A percentile compares a stretch with the other conserved stretches of the same genome.
Evolutionary conservation across 2,113 vertebrate genomes (phyloP).

Genomic region (Spea bombifrons): DNA sequence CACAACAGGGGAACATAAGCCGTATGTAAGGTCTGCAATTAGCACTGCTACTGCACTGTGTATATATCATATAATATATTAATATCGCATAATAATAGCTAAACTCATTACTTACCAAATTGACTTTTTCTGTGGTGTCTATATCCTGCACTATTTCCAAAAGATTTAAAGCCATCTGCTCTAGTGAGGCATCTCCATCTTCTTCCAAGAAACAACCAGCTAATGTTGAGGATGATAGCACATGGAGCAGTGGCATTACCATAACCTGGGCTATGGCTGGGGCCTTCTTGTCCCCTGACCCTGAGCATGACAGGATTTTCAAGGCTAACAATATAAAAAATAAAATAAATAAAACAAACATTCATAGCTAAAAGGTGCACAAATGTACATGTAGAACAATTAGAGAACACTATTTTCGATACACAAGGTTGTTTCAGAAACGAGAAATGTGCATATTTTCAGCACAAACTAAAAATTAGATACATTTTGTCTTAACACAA

Average conservation of each 20-base stretch:
- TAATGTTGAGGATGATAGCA: conserved; percentile 73
- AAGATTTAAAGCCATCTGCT: conserved; percentile 70
- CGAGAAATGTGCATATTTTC: too few species aligned
- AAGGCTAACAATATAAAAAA: conserved; percentile 64
- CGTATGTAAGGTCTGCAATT: too few species aligned
- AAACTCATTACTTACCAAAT: conserved; percentile 52
- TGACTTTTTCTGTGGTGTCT: conserved; percentile 39
- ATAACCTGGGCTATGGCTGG: conserved; percentile 67
- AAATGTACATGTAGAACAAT: too few species aligned
- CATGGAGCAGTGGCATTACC: conserved; percentile 84
- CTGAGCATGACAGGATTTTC: conserved; percentile 66
- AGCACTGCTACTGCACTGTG: too few species aligned
- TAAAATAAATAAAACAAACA: not conserved
- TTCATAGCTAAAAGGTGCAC: too few species aligned
- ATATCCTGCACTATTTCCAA: conserved; percentile 64
- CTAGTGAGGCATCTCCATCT: conserved; percentile 64
- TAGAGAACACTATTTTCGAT: too few species aligned
- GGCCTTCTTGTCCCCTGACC: conserved; percentile 55
- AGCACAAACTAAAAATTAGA: too few species aligned
- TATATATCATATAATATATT: too few species aligned
- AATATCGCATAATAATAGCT: not conserved
- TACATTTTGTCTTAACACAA: too few species aligned
- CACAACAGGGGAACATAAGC: too few species aligned
- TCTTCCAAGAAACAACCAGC: conserved; percentile 69
- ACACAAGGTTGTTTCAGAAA: too few species aligned